These are phyloP conservation scores for Acleris sparsana DNA, from an alignment of 2,888 invertebrate genomes.

Conservation along the genomic window DNA sequence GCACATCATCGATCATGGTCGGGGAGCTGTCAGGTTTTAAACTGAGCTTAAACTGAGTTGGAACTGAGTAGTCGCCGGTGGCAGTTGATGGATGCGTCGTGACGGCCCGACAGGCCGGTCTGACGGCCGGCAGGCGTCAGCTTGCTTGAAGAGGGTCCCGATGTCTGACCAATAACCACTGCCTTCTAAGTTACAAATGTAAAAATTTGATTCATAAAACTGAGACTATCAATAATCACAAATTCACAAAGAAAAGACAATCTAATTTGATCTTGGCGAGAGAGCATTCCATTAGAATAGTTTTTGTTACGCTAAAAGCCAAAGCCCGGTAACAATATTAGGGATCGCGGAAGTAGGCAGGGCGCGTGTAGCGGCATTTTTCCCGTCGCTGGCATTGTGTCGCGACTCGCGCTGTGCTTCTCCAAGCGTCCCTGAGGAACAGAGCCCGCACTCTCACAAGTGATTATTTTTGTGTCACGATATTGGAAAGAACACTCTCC, in stretches of 20 bases:
- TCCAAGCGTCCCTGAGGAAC: constrained; percentile 47
- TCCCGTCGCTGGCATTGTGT: constrained; percentile 54
- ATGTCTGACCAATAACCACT: constrained; percentile 40
- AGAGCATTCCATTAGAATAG: constrained; percentile 37
- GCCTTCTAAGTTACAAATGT: constrained; percentile 46
- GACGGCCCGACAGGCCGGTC: constrained; percentile 64
- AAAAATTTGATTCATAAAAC: constrained; percentile 8
- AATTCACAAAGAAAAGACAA: constrained; percentile 29
- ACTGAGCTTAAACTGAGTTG: constrained; percentile 69
- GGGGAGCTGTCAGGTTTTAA: constrained; percentile 70
- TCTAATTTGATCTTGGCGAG: constrained; percentile 41
- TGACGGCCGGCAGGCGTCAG: constrained; percentile 58
- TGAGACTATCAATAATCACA: constrained; percentile 6
- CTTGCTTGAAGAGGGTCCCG: constrained; percentile 47
- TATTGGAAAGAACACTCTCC: constrained; percentile 51
- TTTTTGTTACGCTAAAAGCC: constrained; percentile 42
- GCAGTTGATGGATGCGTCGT: constrained; percentile 73
- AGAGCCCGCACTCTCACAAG: constrained; percentile 50
- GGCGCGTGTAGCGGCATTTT: constrained; percentile 49
- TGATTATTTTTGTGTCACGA: constrained; percentile 57
- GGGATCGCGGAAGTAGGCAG: constrained; percentile 43
- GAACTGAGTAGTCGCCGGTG: constrained; percentile 58
- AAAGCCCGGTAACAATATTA: constrained; percentile 42
- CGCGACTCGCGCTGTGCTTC: constrained; percentile 45
- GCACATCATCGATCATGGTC: constrained; percentile 71